phyloP scores from a whole-genome alignment of 2,888 invertebrate genomes.

The Drosophila falleni region DNA sequence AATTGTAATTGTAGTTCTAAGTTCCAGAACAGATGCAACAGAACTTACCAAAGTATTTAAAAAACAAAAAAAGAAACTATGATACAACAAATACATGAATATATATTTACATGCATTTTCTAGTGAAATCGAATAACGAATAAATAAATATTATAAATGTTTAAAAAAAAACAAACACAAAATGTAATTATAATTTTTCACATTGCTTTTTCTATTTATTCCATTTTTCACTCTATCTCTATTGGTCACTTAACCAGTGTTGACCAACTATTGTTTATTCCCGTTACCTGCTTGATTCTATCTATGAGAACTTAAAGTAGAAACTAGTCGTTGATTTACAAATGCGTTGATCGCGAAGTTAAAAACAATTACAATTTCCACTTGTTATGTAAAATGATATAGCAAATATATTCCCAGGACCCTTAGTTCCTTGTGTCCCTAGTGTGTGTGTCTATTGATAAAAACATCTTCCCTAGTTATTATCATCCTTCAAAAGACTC shows the following conservation, averaged over 20 bases:
- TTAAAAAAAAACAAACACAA: slow-evolving; percentile 31
- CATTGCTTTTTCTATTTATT: not conserved
- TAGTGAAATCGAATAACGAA: slow-evolving; percentile 72
- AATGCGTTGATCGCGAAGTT: slow-evolving; percentile 10
- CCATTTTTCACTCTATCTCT: not conserved
- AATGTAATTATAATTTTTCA: not conserved
- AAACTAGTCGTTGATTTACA: slow-evolving; percentile 4
- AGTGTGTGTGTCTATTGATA: slow-evolving; percentile 5
- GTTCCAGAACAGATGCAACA: slow-evolving; percentile 55
- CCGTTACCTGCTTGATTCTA: not conserved
- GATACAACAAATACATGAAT: slow-evolving; percentile 63
- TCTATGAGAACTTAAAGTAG: slow-evolving; percentile 14
- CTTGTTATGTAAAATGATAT: slow-evolving; percentile 19
- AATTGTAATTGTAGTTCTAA: slow-evolving; percentile 40
- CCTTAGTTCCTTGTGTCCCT: slow-evolving; percentile 8
- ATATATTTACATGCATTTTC: slow-evolving; percentile 81
- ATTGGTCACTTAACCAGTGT: slow-evolving; percentile 3
- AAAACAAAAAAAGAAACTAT: slow-evolving; percentile 40
- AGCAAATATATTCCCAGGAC: slow-evolving; percentile 11
- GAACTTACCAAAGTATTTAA: slow-evolving; percentile 76
- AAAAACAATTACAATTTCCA: slow-evolving; percentile 21
- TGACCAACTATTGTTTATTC: slow-evolving; percentile 7
- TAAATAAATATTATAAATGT: slow-evolving; percentile 60
- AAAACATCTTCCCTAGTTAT: not conserved
- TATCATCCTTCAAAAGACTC: slow-evolving; percentile 6